phyloP scores from a whole-genome alignment of 1,140 invertebrate genomes.

The Rhagoletis pomonella region DNA sequence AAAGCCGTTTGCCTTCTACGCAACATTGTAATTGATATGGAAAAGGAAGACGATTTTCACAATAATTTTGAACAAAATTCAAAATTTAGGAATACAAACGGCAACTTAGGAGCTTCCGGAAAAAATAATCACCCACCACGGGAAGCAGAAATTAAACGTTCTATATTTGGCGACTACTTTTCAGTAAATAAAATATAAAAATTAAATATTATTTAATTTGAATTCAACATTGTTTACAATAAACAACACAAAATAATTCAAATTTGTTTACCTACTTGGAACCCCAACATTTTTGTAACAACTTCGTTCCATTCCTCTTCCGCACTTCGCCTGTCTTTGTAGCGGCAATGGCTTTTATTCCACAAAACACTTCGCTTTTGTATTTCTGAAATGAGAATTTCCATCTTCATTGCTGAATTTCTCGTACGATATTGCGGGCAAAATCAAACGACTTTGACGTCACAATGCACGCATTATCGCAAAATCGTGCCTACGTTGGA shows the following conservation, averaged over 20 bases:
- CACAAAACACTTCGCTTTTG: background rate
- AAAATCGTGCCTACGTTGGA: background rate
- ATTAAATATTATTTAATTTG: background rate
- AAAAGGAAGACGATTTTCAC: no score
- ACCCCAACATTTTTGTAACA: background rate
- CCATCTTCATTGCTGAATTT: no score
- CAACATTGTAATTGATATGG: no score
- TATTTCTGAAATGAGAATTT: background rate
- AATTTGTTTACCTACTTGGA: background rate
- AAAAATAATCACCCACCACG: no score
- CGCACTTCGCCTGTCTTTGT: background rate
- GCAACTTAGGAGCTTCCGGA: no score
- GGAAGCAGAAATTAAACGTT: no score
- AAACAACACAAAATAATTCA: slow-evolving; percentile 9
- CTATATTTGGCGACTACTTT: background rate
- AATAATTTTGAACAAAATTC: no score
- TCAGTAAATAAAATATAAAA: background rate
- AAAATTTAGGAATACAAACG: no score
- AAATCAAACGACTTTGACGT: no score
- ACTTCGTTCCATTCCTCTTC: background rate
- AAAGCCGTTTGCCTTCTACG: no score
- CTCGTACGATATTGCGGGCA: no score
- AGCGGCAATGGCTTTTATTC: background rate
- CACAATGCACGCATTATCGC: no score
- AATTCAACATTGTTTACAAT: background rate